Evolutionary conservation across 2,888 invertebrate species (phyloP).

Genomic region (Drosophila affinis): DNA sequence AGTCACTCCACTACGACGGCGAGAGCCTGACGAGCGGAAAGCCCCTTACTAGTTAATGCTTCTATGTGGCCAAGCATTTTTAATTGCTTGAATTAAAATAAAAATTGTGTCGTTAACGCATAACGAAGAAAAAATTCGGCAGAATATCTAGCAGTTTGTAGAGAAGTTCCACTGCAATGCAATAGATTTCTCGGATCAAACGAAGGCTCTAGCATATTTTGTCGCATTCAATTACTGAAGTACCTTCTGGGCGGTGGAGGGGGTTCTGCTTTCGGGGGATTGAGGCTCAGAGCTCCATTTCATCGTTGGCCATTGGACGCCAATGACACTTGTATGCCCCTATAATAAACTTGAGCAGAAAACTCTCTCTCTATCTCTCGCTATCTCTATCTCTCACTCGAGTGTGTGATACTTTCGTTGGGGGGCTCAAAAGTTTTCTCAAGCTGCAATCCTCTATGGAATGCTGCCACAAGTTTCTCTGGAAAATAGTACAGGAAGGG

Average conservation of each 20-base stretch:
- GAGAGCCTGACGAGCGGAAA: neutral
- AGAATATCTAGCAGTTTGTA: neutral
- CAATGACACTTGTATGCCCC: constrained; percentile 80
- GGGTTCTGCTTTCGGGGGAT: neutral
- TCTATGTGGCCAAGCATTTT: too few relatives aligned
- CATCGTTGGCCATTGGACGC: constrained; percentile 73
- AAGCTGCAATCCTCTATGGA: constrained; percentile 46
- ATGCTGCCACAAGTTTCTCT: constrained; percentile 51
- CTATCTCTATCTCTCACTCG: too few relatives aligned
- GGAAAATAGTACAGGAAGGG: neutral
- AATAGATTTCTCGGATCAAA: neutral
- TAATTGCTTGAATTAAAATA: too few relatives aligned
- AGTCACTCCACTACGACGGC: neutral
- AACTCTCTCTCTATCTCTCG: too few relatives aligned
- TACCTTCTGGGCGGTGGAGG: neutral
- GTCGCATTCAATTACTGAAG: constrained; percentile 15
- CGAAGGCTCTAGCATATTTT: neutral
- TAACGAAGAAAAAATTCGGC: neutral
- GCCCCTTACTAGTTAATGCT: too few relatives aligned
- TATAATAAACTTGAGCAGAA: constrained; percentile 74
- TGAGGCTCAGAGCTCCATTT: constrained; percentile 56
- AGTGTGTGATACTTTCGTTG: too few relatives aligned
- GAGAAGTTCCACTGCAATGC: neutral
- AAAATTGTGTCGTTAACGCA: too few relatives aligned
- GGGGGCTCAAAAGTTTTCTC: constrained; percentile 56